Conservation (phyloP, 2,888 invertebrate species). For the Penaeus monodon region DNA sequence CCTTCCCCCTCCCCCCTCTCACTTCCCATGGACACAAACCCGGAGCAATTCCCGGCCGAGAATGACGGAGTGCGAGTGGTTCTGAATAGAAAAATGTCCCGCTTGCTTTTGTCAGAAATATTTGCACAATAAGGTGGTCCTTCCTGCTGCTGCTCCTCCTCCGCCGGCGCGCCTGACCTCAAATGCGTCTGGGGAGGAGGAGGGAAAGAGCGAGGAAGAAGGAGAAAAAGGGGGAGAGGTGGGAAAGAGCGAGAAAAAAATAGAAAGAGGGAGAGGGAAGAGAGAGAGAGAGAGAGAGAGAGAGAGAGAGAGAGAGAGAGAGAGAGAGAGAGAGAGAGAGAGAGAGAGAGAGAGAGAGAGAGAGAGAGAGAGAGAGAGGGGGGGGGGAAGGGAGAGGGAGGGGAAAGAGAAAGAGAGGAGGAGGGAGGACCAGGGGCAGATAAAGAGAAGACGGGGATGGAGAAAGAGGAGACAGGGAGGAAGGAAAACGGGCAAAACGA, state of each 20-base stretch:
- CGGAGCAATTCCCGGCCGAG: too few species aligned
- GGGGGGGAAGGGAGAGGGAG: neutral
- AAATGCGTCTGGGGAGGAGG: too few species aligned
- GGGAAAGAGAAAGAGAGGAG: neutral
- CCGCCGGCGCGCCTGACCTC: too few species aligned
- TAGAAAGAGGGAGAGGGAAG: neutral
- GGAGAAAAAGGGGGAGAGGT: neutral
- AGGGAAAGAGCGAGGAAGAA: neutral
- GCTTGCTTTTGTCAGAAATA: too few species aligned
- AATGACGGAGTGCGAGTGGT: too few species aligned
- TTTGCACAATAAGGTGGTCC: too few species aligned
- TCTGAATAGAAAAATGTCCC: too few species aligned
- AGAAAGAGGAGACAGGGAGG: neutral
- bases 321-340: constrained; percentile 12
- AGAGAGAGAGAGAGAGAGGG: too few species aligned
- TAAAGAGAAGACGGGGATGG: neutral
- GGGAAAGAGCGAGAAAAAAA: neutral
- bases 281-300: neutral
- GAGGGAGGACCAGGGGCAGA: neutral
- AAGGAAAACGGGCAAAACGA: too few species aligned
- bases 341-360: constrained; percentile 11
- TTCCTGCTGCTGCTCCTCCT: too few species aligned
- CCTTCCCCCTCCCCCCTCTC: too few species aligned
- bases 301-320: neutral
- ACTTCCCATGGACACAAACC: too few species aligned